These are phyloP conservation scores for Drosophila affinis DNA, from an alignment of 2,888 invertebrate species.

Conservation along the genomic window DNA sequence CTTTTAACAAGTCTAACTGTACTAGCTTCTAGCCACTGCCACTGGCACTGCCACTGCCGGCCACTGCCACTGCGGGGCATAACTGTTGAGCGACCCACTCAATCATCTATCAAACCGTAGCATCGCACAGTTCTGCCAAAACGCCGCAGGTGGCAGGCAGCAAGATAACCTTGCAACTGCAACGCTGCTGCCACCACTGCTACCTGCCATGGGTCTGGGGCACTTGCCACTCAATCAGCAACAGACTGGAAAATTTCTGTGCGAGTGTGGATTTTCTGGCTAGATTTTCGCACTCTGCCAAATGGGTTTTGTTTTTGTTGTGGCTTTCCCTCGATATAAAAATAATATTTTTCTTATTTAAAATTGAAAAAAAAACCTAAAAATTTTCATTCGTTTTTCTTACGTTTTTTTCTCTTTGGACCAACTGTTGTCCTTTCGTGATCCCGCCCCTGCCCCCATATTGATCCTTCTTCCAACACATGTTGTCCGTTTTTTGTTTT, in stretches of 20 bases:
- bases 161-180: slow-evolving; percentile 5
- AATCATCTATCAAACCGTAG: slow-evolving; percentile 58
- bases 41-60: slow-evolving; percentile 1
- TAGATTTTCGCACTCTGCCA: slow-evolving; percentile 20
- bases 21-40: slow-evolving; percentile 5
- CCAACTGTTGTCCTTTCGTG: slow-evolving; percentile 66
- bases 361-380: slow-evolving; percentile 24
- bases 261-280: slow-evolving; percentile 22
- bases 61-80: neutral
- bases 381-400: slow-evolving; percentile 14
- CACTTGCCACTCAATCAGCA: slow-evolving; percentile 64
- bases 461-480: slow-evolving; percentile 59
- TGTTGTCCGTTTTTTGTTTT: slow-evolving; percentile 64
- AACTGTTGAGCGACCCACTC: slow-evolving; percentile 39
- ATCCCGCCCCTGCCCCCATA: slow-evolving; percentile 9
- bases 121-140: slow-evolving; percentile 50
- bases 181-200: slow-evolving; percentile 12
- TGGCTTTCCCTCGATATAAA: slow-evolving; percentile 37
- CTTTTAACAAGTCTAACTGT: slow-evolving; percentile 39
- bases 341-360: slow-evolving; percentile 31
- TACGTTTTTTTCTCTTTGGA: slow-evolving; percentile 46
- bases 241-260: slow-evolving; percentile 40
- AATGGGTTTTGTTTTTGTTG: slow-evolving; percentile 39
- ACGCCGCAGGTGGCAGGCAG: slow-evolving; percentile 40
- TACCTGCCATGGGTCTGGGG: slow-evolving; percentile 30